Percentiles rank a stretch among this genome's conserved stretches.
Evolutionary conservation across 2,113 vertebrate species (phyloP).

Genomic region (Centropus bengalensis): DNA sequence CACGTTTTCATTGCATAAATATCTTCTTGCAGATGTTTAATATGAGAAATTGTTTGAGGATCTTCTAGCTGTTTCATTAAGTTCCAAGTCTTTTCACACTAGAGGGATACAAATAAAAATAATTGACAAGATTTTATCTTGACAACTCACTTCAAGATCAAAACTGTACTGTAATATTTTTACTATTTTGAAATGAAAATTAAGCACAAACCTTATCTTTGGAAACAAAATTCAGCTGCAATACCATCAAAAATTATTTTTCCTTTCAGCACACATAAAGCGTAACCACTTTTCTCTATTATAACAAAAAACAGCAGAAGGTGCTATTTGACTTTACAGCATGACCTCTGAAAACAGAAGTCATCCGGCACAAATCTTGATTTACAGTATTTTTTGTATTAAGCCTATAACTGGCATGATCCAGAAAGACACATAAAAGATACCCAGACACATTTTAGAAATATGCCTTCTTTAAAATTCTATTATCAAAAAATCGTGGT

Average conservation of each 20-base stretch:
- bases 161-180: background rate
- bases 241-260: background rate
- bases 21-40: slow-evolving; percentile 81
- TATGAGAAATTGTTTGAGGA: slow-evolving; percentile 70
- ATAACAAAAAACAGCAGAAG: background rate
- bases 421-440: background rate
- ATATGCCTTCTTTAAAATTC: background rate
- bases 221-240: background rate
- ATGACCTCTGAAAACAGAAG: background rate
- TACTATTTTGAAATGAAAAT: background rate
- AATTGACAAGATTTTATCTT: slow-evolving; percentile 36
- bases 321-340: background rate
- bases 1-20: slow-evolving; percentile 78
- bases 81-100: slow-evolving; percentile 84
- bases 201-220: background rate
- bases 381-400: background rate
- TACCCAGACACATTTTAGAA: background rate
- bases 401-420: background rate
- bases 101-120: slow-evolving; percentile 62
- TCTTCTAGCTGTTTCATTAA: slow-evolving; percentile 76
- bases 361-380: background rate
- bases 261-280: background rate
- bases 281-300: background rate
- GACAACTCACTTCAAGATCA: background rate
- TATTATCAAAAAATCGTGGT: background rate